Base-by-base conservation (phyloP, 2,113 vertebrate species). In the Corythoichthys haematopterus region DNA sequence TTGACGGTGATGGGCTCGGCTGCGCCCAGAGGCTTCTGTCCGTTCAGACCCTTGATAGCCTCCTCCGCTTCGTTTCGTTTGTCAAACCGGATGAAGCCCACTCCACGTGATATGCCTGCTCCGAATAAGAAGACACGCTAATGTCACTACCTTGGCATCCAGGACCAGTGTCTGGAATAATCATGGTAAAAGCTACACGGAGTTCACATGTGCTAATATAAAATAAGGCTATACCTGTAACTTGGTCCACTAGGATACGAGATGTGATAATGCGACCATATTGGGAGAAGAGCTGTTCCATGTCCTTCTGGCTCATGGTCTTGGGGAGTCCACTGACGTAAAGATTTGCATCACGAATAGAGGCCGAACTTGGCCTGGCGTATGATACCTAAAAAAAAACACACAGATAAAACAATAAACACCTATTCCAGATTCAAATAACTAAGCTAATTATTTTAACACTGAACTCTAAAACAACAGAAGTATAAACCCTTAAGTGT, bases 201-300 rank as follows among this genome's bases (percentile, higher is more conserved):
- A 28, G 36, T 69, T 62, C 11, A 20, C 12, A 13, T 1, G 33
- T 6, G 28, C 55, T 57, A 36, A 57, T 36, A 33, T 57, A 33
- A 57, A 74, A 50, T 80, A 66, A 87, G 84, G 75, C 78, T 86
- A 71, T 90, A 97, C 95, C 96, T 94, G 95, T 98, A 64, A 96
- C 95, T 90, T 98, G 96, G 85, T 98, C 96, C 58, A 98, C 93
- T 61, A 98, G 91, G 83, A 98, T 97, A 35, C 96, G 94, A 16
- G 96, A 98, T 2, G 96, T 97, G 91, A 98, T 98, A 84, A 98
- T 97, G 11, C 95, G 94, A n/a, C 96, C 96, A 0, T 97, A 97
- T 74, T 97, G 95, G 6, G 95, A 97, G 87, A 97, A 98, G 20
- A 97, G 92, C 85, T 97, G 95, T 64, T 97, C 95, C 96, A 98